A percentile compares a stretch with the other conserved stretches of the same genome.
Conservation (phyloP, 2,888 invertebrate genomes). For the Amphimallon solstitiale region DNA sequence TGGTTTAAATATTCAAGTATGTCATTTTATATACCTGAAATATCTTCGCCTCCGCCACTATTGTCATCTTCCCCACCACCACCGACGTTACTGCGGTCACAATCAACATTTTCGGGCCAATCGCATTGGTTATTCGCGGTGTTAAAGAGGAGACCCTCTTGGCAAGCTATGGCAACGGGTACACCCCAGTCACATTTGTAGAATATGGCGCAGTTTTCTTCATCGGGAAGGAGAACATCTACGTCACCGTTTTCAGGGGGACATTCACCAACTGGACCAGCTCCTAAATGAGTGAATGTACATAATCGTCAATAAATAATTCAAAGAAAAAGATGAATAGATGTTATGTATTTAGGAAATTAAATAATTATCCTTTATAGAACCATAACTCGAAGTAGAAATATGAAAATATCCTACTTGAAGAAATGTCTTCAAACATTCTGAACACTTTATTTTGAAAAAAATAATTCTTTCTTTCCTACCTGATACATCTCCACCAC, state of each 20-base stretch:
- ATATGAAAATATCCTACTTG: no score
- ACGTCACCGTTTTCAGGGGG: constrained; percentile 1
- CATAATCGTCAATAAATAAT: no score
- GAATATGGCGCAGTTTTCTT: constrained; percentile 19
- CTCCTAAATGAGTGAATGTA: no score
- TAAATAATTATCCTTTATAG: no score
- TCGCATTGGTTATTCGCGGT: constrained; percentile 34
- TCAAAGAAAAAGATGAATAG: no score
- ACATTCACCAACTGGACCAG: constrained; percentile 13
- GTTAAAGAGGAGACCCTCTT: constrained; percentile 36
- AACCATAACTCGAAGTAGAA: no score
- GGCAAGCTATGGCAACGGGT: constrained; percentile 12
- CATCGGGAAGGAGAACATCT: constrained; percentile 26
- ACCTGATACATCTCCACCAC: no score
- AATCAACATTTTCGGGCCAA: background rate
- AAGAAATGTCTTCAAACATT: no score
- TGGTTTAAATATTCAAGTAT: background rate
- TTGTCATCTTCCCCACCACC: background rate
- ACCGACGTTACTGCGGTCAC: background rate
- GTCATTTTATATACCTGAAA: background rate
- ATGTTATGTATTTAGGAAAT: no score
- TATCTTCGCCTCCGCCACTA: background rate
- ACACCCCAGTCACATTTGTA: constrained; percentile 29
- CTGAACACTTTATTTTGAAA: no score
- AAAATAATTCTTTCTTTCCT: no score